Evolutionary conservation across 2,113 vertebrate genomes (phyloP).

Genomic region (Cercocebus atys): DNA sequence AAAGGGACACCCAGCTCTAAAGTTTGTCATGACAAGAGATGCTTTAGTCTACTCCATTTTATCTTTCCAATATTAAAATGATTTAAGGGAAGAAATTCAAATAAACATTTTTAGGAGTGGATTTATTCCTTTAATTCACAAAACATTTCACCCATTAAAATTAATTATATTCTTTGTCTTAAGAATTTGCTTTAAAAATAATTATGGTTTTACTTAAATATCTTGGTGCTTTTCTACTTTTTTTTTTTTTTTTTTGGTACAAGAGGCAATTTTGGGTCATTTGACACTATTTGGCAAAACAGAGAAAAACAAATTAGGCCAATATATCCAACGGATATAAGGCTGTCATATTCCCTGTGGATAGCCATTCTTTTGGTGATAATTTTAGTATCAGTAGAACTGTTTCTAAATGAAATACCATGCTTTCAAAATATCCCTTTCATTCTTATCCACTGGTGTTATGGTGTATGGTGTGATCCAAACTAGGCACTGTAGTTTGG

Average conservation of each 20-base stretch:
- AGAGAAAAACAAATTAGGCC: not conserved
- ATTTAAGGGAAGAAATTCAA: not conserved
- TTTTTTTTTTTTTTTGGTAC: not conserved
- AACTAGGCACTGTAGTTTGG: not conserved
- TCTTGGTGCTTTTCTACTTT: not conserved
- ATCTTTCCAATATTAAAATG: not conserved
- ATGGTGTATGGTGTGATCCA: not conserved
- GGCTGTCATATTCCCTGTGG: not conserved
- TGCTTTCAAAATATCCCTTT: not conserved
- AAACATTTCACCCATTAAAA: not conserved
- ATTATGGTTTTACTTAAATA: conserved; percentile 23
- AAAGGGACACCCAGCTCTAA: not conserved
- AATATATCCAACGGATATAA: not conserved
- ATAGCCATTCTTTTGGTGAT: not conserved
- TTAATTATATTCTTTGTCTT: not conserved
- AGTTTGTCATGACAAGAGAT: not conserved
- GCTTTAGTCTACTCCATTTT: not conserved
- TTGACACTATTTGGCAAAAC: not conserved
- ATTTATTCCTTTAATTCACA: conserved; percentile 6
- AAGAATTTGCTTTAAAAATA: conserved; percentile 15
- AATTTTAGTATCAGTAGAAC: not conserved
- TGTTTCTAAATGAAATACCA: not conserved
- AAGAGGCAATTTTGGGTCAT: not conserved
- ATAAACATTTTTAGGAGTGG: not conserved
- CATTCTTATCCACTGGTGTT: not conserved